Evolutionary conservation across 2,888 invertebrate species (phyloP).

Genomic region (Thalpophila matura): DNA sequence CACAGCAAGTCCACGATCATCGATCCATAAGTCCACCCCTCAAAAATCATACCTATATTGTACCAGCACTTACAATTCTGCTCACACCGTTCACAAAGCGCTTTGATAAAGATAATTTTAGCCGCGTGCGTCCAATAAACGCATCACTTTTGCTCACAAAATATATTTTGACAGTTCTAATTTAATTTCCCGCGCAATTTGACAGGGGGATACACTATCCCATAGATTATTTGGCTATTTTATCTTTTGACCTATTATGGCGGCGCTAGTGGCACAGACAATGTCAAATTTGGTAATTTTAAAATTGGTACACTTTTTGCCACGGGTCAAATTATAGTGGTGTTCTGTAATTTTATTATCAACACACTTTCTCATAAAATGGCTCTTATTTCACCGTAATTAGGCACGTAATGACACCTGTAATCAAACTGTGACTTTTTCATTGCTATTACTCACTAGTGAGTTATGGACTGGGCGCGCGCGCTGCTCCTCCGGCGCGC

Average conservation of each 20-base stretch:
- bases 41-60: neutral
- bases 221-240: slow-evolving; percentile 10
- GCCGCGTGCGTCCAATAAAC: slow-evolving; percentile 57
- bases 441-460: too few relatives aligned
- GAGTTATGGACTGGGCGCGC: too few relatives aligned
- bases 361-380: too few relatives aligned
- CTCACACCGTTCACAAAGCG: slow-evolving; percentile 21
- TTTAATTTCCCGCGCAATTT: slow-evolving; percentile 61
- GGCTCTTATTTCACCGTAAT: too few relatives aligned
- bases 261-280: neutral
- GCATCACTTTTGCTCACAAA: slow-evolving; percentile 45
- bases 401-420: too few relatives aligned
- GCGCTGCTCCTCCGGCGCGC: too few relatives aligned
- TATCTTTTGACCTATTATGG: slow-evolving; percentile 31
- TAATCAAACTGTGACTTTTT: too few relatives aligned
- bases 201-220: slow-evolving; percentile 44
- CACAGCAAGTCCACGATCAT: too few relatives aligned
- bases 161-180: slow-evolving; percentile 72
- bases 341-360: slow-evolving; percentile 14
- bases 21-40: neutral
- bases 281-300: slow-evolving; percentile 11
- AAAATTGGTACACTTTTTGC: neutral
- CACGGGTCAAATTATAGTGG: slow-evolving; percentile 5
- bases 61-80: slow-evolving; percentile 19
- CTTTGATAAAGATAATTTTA: slow-evolving; percentile 43